A percentile compares a stretch with the other conserved stretches of the same genome.
phyloP scores from a whole-genome alignment of 53 echinoderm and acorn worm species.

The Apostichopus leukothele region DNA sequence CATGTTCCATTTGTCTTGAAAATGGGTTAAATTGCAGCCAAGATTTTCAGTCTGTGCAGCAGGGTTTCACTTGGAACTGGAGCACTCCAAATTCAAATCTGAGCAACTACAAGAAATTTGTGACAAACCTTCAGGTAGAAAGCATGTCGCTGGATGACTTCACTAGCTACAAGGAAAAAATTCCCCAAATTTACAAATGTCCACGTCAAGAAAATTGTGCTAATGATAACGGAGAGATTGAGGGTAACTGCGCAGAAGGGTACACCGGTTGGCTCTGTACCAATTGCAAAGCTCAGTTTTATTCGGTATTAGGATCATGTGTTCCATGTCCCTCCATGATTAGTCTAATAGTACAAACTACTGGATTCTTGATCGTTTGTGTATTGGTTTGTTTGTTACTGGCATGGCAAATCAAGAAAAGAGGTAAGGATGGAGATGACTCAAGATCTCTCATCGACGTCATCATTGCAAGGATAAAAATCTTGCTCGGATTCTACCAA shows the following conservation, averaged over 20 bases:
- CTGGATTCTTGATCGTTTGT: not conserved
- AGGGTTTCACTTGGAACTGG: conserved; percentile 5
- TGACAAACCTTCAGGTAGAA: not conserved
- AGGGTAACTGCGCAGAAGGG: not conserved
- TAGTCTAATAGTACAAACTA: not conserved
- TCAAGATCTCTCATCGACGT: conserved; percentile 3
- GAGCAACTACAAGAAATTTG: not conserved
- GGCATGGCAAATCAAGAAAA: not conserved
- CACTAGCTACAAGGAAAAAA: not conserved
- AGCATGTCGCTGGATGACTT: not conserved
- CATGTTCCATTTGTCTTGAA: not conserved
- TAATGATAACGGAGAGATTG: not conserved
- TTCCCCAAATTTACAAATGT: not conserved
- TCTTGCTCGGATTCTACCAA: conserved; percentile 35
- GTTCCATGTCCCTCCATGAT: not conserved
- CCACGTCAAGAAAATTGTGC: not conserved
- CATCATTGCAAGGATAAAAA: conserved; percentile 10
- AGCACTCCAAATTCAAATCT: not conserved
- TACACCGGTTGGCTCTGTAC: not conserved
- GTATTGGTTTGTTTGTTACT: not conserved
- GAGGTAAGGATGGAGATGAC: not conserved
- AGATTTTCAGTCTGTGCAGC: not conserved
- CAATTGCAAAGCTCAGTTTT: not conserved
- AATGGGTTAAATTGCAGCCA: not conserved
- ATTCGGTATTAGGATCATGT: not conserved